Conservation (phyloP, 2,888 invertebrate genomes). For the Baronia brevicornis region DNA sequence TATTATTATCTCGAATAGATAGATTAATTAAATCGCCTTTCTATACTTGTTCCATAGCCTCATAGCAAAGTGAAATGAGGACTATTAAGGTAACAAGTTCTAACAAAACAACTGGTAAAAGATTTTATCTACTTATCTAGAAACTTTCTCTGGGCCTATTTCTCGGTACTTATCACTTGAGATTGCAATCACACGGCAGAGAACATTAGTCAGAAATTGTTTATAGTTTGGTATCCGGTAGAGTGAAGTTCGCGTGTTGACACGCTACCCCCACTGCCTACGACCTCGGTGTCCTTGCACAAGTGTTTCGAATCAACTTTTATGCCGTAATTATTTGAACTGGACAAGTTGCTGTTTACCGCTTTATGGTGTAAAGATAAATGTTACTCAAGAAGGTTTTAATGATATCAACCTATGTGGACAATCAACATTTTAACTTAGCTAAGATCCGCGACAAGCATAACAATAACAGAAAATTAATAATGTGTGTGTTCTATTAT, state of each 20-base stretch:
- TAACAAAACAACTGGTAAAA: slow-evolving; percentile 9
- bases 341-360: too few species aligned
- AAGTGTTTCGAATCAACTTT: slow-evolving; percentile 13
- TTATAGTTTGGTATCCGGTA: slow-evolving; percentile 18
- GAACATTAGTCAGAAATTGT: slow-evolving; percentile 11
- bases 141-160: slow-evolving; percentile 14
- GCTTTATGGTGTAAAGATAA: too few species aligned
- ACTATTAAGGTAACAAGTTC: slow-evolving; percentile 9
- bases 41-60: too few species aligned
- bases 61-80: slow-evolving; percentile 10
- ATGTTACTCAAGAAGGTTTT: too few species aligned
- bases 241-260: slow-evolving; percentile 18
- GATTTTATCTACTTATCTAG: slow-evolving; percentile 11
- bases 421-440: too few species aligned
- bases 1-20: too few species aligned
- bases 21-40: slow-evolving; percentile 8
- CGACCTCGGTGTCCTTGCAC: slow-evolving; percentile 16
- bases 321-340: too few species aligned
- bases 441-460: too few species aligned
- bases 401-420: too few species aligned
- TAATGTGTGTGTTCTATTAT: too few species aligned
- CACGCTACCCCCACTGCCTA: slow-evolving; percentile 17
- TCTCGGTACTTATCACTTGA: slow-evolving; percentile 4
- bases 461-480: too few species aligned
- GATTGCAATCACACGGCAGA: slow-evolving; percentile 2